phyloP scores from a whole-genome alignment of 2,888 invertebrate genomes.

The Hoplodrina ambigua region DNA sequence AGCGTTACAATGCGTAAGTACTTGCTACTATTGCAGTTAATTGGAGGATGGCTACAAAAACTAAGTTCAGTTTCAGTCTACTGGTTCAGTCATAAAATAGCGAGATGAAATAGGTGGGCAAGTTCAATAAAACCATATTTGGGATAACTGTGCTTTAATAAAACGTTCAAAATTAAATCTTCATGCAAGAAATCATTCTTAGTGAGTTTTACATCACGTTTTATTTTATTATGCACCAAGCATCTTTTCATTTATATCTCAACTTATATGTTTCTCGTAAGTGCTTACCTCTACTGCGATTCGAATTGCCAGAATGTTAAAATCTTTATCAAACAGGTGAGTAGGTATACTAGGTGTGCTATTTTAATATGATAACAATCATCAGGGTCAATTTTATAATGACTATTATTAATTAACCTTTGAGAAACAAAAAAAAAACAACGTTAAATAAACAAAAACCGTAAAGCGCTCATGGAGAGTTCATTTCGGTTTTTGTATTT shows the following conservation, averaged over 20 bases:
- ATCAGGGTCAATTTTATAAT: too few species aligned
- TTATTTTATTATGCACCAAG: not conserved
- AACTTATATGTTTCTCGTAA: not conserved
- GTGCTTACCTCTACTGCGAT: not conserved
- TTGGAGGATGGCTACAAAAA: not conserved
- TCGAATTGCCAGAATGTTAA: not conserved
- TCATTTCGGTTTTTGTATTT: too few species aligned
- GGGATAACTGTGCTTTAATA: slow-evolving; percentile 35
- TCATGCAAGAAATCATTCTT: slow-evolving; percentile 11
- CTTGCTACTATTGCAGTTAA: too few species aligned
- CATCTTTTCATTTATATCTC: not conserved
- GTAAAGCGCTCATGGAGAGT: too few species aligned
- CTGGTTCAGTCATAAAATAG: slow-evolving; percentile 28
- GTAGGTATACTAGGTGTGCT: too few species aligned
- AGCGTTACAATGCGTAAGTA: too few species aligned
- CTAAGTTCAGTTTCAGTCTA: not conserved
- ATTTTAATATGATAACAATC: too few species aligned
- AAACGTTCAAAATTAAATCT: slow-evolving; percentile 17
- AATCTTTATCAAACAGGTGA: too few species aligned
- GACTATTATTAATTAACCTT: too few species aligned
- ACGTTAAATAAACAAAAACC: too few species aligned
- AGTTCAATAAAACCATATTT: slow-evolving; percentile 54
- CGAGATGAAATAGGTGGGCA: slow-evolving; percentile 10
- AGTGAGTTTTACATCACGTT: too few species aligned
- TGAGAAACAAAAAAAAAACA: too few species aligned